phyloP scores from a whole-genome alignment of 2,113 vertebrate species.

The Chascanopsetta lugubris region DNA sequence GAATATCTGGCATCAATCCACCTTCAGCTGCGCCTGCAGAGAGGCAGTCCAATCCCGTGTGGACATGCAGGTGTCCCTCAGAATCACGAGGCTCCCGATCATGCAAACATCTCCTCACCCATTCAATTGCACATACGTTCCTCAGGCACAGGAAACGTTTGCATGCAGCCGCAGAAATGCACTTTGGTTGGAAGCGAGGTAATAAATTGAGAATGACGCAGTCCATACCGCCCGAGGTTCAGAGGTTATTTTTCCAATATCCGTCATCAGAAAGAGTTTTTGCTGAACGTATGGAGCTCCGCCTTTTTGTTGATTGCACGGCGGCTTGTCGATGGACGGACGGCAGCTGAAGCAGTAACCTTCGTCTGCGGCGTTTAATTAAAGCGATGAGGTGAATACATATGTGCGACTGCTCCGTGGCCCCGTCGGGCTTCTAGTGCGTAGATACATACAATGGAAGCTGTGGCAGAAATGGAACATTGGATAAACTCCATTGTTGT shows the following conservation, averaged over 20 bases:
- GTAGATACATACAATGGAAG: background rate
- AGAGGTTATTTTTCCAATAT: conserved; percentile 50
- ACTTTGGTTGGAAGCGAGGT: conserved; percentile 43
- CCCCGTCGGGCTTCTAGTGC: conserved; percentile 3
- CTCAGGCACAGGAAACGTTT: conserved; percentile 29
- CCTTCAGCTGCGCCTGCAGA: background rate
- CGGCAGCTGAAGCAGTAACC: conserved; percentile 4
- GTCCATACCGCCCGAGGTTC: conserved; percentile 12
- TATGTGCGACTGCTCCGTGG: background rate
- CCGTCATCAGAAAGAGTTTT: conserved; percentile 33
- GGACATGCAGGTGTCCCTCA: conserved; percentile 33
- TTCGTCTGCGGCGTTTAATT: conserved; percentile 48
- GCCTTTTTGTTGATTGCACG: conserved; percentile 30
- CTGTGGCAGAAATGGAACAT: background rate
- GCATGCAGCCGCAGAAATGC: conserved; percentile 21
- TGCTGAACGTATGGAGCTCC: conserved; percentile 38
- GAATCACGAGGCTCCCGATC: conserved; percentile 27
- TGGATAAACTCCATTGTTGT: too few species aligned
- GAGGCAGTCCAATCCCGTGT: conserved; percentile 13
- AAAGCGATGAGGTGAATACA: conserved; percentile 15
- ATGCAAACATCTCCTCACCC: conserved; percentile 13
- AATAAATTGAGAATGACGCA: conserved; percentile 46
- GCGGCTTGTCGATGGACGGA: conserved; percentile 2
- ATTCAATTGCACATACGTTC: conserved; percentile 38
- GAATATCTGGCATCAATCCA: background rate